A percentile compares a stretch with the other conserved stretches of the same genome.
phyloP scores from a whole-genome alignment of 2,888 invertebrate genomes.

The Leptinotarsa tumamoca region DNA sequence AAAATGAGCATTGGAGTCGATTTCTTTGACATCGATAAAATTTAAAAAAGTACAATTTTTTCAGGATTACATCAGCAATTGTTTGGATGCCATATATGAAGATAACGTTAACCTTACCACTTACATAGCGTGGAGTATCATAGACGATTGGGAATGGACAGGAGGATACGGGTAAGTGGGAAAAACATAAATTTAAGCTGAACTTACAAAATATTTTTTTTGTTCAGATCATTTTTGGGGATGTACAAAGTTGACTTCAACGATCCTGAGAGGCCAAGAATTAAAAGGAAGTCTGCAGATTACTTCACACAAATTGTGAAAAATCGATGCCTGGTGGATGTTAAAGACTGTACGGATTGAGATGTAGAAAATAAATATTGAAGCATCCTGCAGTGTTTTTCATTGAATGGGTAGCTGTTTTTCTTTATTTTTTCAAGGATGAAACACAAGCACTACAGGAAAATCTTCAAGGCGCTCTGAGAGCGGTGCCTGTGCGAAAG shows the following conservation, averaged over 20 bases:
- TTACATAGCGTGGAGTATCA: slow-evolving; percentile 43
- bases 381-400: not conserved
- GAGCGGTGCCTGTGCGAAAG: too few species aligned
- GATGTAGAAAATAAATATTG: not conserved
- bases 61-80: slow-evolving; percentile 42
- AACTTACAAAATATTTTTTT: too few species aligned
- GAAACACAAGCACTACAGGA: too few species aligned
- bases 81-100: slow-evolving; percentile 42
- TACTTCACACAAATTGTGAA: slow-evolving; percentile 41
- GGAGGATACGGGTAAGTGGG: slow-evolving; percentile 41
- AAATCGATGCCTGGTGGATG: slow-evolving; percentile 40
- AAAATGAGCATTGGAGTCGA: too few species aligned
- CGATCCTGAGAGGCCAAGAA: slow-evolving; percentile 44
- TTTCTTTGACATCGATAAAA: not conserved
- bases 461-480: too few species aligned
- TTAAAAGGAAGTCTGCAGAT: slow-evolving; percentile 39
- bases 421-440: too few species aligned
- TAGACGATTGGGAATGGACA: slow-evolving; percentile 46
- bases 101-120: slow-evolving; percentile 41
- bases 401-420: too few species aligned
- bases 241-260: slow-evolving; percentile 45
- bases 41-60: not conserved
- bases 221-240: slow-evolving; percentile 39
- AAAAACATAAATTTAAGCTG: not conserved
- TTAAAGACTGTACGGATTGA: slow-evolving; percentile 30